phyloP scores from a whole-genome alignment of 2,113 vertebrate species.

The Plestiodon gilberti region DNA sequence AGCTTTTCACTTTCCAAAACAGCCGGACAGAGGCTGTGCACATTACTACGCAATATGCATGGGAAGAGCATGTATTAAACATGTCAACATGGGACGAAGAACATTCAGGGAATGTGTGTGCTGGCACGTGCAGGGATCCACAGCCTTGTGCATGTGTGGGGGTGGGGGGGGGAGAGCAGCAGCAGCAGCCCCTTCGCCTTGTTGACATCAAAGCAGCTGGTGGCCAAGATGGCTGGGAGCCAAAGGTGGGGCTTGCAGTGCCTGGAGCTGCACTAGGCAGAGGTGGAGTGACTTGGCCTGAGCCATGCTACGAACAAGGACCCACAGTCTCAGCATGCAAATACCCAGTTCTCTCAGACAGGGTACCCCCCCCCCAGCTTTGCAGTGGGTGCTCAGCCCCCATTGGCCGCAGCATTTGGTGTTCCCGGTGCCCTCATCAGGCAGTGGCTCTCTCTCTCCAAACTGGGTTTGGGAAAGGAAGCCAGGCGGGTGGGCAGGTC shows the following conservation, averaged over 20 bases:
- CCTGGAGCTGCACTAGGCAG: background rate
- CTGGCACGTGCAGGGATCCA: too few species aligned
- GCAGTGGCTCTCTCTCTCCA: background rate
- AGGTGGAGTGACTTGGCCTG: background rate
- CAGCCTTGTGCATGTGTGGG: background rate
- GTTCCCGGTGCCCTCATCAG: too few species aligned
- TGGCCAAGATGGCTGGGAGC: background rate
- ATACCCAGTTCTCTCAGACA: background rate
- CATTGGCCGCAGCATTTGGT: too few species aligned
- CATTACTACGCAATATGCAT: too few species aligned
- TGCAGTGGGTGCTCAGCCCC: background rate
- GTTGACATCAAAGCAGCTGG: background rate
- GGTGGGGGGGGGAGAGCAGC: background rate
- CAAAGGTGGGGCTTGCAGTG: background rate
- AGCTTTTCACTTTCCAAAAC: too few species aligned
- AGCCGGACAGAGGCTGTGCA: too few species aligned
- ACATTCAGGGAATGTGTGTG: too few species aligned
- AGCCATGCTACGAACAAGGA: background rate
- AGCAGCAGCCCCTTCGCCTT: background rate
- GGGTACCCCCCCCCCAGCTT: background rate
- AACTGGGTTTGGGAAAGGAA: background rate
- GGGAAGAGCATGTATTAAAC: too few species aligned
- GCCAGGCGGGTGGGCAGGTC: background rate
- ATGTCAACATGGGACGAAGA: too few species aligned
- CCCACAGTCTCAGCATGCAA: background rate